These are phyloP conservation scores for Sphaeramia orbicularis DNA, from an alignment of 2,797 vertebrate species.

Conservation along the genomic window DNA sequence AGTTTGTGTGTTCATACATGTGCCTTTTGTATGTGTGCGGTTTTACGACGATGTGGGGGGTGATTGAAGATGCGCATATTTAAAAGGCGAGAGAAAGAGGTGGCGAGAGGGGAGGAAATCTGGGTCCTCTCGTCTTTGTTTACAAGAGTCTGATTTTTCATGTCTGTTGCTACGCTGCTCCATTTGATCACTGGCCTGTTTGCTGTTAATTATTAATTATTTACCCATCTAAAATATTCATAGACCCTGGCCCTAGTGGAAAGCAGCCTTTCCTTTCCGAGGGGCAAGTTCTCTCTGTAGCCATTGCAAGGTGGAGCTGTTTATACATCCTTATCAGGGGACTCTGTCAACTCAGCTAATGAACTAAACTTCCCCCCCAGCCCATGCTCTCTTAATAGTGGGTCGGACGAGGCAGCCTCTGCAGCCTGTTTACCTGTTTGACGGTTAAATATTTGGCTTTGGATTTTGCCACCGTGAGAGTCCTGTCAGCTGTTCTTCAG, in stretches of 20 bases:
- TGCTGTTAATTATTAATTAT: slow-evolving; percentile 87
- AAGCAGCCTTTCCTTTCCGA: slow-evolving; percentile 59
- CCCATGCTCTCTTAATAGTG: slow-evolving; percentile 19
- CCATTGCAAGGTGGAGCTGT: slow-evolving; percentile 74
- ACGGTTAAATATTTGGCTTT: slow-evolving; percentile 68
- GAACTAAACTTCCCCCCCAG: slow-evolving; percentile 46
- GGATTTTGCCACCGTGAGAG: slow-evolving; percentile 40
- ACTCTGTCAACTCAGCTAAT: slow-evolving; percentile 59
- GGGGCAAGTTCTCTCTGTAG: slow-evolving; percentile 71
- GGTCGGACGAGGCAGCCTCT: slow-evolving; percentile 3
- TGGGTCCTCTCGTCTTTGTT: slow-evolving; percentile 84
- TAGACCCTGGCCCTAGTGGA: slow-evolving; percentile 67
- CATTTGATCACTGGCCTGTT: slow-evolving; percentile 86
- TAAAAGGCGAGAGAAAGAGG: slow-evolving; percentile 68
- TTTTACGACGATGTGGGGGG: slow-evolving; percentile 36
- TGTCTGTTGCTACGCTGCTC: slow-evolving; percentile 78
- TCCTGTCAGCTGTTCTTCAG: slow-evolving; percentile 35
- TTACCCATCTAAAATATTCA: slow-evolving; percentile 86
- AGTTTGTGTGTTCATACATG: slow-evolving; percentile 56
- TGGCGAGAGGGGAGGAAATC: slow-evolving; percentile 70
- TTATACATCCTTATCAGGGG: slow-evolving; percentile 72
- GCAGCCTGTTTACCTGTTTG: slow-evolving; percentile 63
- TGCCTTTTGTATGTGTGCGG: slow-evolving; percentile 53
- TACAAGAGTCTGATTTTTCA: slow-evolving; percentile 77
- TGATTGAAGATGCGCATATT: slow-evolving; percentile 80